Conservation (phyloP, 2,113 vertebrate genomes). For the Phalacrocorax brasilianus region DNA sequence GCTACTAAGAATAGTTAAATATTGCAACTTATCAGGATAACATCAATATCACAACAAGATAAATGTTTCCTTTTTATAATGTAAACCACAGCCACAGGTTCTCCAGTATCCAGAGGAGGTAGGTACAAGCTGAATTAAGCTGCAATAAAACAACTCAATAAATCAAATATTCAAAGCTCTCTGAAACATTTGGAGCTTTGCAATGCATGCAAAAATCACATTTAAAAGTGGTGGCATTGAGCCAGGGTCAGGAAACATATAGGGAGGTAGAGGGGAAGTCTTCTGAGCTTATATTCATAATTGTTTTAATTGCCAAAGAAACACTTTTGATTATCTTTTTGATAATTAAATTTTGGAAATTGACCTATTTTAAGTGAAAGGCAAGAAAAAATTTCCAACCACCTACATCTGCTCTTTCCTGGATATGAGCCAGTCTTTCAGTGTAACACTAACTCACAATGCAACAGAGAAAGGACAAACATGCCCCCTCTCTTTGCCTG, state of each 20-base stretch:
- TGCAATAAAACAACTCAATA: neutral
- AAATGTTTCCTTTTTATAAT: neutral
- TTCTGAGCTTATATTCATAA: neutral
- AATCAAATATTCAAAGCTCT: constrained; percentile 11
- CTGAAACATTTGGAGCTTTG: neutral
- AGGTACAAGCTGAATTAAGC: neutral
- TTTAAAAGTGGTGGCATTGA: neutral
- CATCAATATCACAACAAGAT: neutral
- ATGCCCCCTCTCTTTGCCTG: neutral
- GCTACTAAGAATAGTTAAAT: neutral
- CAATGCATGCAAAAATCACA: neutral
- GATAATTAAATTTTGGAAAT: neutral
- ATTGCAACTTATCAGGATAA: neutral
- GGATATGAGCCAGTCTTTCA: neutral
- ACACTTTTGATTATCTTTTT: neutral
- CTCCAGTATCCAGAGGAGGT: neutral
- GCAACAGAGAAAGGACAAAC: constrained; percentile 36
- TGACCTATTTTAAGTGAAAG: neutral
- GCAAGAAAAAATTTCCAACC: neutral
- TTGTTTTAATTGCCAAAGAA: neutral
- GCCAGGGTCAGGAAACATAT: neutral
- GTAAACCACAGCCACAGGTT: neutral
- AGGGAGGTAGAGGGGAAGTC: neutral
- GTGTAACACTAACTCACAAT: neutral
- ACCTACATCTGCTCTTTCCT: neutral